A percentile compares a stretch with the other conserved stretches of the same genome.
phyloP scores from a whole-genome alignment of 2,797 vertebrate genomes.

The Phalloptychus januarius region DNA sequence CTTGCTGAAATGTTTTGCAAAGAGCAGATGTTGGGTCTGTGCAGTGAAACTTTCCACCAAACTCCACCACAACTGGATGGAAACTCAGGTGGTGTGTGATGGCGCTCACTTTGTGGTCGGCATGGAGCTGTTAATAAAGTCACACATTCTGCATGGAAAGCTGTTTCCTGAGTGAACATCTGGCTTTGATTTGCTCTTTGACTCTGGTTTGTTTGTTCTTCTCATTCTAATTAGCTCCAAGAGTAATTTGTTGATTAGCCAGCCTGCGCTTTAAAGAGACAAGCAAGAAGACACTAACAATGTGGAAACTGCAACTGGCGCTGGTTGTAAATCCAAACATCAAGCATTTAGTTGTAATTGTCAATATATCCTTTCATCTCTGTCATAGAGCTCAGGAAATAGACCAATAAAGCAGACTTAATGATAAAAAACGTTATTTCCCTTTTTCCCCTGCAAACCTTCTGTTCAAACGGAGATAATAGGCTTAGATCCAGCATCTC shows the following conservation, averaged over 20 bases:
- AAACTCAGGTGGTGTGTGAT: slow-evolving; percentile 32
- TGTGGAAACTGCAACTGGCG: background rate
- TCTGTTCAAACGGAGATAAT: background rate
- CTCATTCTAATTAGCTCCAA: slow-evolving; percentile 20
- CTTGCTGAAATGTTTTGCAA: background rate
- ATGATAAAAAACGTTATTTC: background rate
- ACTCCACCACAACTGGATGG: slow-evolving; percentile 42
- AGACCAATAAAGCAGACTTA: background rate
- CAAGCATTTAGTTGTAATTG: background rate
- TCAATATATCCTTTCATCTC: slow-evolving; percentile 10
- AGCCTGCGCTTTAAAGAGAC: slow-evolving; percentile 11
- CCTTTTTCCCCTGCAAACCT: background rate
- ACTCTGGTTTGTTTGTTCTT: slow-evolving; percentile 35
- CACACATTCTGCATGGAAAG: slow-evolving; percentile 31
- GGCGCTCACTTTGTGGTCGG: background rate
- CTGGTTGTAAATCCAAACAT: background rate
- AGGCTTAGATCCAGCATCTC: background rate
- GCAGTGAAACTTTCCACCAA: slow-evolving; percentile 9
- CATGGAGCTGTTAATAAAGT: slow-evolving; percentile 50
- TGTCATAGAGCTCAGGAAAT: slow-evolving; percentile 5
- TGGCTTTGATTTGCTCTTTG: slow-evolving; percentile 34
- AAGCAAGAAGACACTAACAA: slow-evolving; percentile 11
- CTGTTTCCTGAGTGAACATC: slow-evolving; percentile 40
- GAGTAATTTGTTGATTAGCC: slow-evolving; percentile 52
- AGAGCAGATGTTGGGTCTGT: slow-evolving; percentile 8